These are phyloP conservation scores for Thereuonema tuberculata DNA, from an alignment of 1,140 invertebrate species.

Conservation along the genomic window DNA sequence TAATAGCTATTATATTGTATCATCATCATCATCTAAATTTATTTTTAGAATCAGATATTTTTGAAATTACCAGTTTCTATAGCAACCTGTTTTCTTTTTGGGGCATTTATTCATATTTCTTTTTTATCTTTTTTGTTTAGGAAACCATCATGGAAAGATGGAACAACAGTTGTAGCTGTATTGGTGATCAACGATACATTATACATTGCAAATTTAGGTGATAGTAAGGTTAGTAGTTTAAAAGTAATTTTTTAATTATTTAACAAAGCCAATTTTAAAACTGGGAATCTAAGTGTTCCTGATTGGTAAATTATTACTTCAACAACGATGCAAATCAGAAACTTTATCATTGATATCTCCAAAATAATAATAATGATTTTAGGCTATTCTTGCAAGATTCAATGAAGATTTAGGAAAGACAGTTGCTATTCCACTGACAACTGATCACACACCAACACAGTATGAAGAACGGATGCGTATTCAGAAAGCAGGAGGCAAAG, in stretches of 20 bases:
- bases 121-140: constrained; percentile 21
- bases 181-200: constrained; percentile 34
- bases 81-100: too few relatives aligned
- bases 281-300: too few relatives aligned
- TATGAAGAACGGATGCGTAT: constrained; percentile 39
- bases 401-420: constrained; percentile 25
- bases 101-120: neutral
- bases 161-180: constrained; percentile 34
- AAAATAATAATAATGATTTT: too few relatives aligned
- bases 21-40: too few relatives aligned
- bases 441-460: constrained; percentile 34
- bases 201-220: constrained; percentile 38
- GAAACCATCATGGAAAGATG: constrained; percentile 39
- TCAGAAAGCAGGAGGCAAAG: constrained; percentile 37
- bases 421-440: constrained; percentile 31
- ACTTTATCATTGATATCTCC: too few relatives aligned
- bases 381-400: constrained; percentile 35
- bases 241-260: neutral
- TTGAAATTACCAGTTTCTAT: too few relatives aligned
- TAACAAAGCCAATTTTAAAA: too few relatives aligned
- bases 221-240: constrained; percentile 32
- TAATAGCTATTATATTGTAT: too few relatives aligned
- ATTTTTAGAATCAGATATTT: too few relatives aligned
- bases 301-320: too few relatives aligned
- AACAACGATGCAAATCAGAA: too few relatives aligned